These are phyloP conservation scores for Simalia tracyae DNA, from an alignment of 2,797 vertebrate genomes.

Conservation along the genomic window DNA sequence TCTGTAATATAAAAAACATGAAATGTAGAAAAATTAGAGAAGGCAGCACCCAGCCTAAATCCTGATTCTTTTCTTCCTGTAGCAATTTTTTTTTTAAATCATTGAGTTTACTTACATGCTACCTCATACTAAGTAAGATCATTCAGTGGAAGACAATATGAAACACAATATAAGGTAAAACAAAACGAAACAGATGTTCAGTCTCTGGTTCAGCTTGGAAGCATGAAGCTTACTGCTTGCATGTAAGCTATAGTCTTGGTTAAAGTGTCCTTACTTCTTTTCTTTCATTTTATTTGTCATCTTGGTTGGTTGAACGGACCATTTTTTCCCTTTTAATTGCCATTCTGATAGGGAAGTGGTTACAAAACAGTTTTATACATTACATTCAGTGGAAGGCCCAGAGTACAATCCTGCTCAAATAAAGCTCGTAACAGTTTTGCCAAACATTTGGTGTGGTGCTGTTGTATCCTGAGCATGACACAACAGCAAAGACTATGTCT, in stretches of 20 bases:
- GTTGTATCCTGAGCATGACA: constrained; percentile 27
- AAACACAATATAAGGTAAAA: neutral
- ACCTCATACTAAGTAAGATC: neutral
- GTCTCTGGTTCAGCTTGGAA: neutral
- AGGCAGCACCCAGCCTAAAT: too few species aligned
- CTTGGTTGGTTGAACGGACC: neutral
- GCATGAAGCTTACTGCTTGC: neutral
- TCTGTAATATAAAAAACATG: neutral
- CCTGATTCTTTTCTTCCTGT: neutral
- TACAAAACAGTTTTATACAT: constrained; percentile 4
- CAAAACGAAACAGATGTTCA: neutral
- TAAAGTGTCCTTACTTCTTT: constrained; percentile 10
- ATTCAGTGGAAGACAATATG: neutral
- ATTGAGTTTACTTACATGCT: neutral
- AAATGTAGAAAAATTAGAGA: neutral
- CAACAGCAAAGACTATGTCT: constrained; percentile 43
- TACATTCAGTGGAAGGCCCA: neutral
- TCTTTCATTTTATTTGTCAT: neutral
- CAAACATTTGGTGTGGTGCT: neutral
- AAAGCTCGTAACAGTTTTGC: neutral
- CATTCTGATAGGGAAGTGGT: neutral
- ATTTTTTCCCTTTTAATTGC: neutral
- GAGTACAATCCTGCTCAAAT: neutral
- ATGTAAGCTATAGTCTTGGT: neutral
- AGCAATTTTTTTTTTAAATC: neutral